phyloP scores from a whole-genome alignment of 2,888 invertebrate species.

The Bellardia pandia region DNA sequence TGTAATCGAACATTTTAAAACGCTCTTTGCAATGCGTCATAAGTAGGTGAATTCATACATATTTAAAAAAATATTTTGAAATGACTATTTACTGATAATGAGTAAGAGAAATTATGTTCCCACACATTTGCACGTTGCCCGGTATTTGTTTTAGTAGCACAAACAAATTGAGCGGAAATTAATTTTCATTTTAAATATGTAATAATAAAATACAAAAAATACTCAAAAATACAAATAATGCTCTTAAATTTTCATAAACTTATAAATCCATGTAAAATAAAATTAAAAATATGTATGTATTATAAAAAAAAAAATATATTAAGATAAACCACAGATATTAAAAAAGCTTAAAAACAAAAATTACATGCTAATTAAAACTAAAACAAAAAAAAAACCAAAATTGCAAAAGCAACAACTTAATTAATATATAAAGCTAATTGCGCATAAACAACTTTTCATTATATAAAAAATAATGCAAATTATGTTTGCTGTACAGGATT shows the following conservation, averaged over 20 bases:
- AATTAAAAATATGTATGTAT: background rate
- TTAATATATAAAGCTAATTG: slow-evolving; percentile 8
- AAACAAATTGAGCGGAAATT: background rate
- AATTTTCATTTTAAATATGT: too few species aligned
- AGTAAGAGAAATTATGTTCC: background rate
- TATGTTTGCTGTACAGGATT: slow-evolving; percentile 66
- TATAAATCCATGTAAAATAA: slow-evolving; percentile 29
- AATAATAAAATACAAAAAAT: background rate
- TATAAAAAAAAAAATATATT: too few species aligned
- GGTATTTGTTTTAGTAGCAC: background rate
- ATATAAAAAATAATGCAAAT: slow-evolving; percentile 17
- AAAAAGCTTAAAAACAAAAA: background rate
- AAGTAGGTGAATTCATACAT: background rate
- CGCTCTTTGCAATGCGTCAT: background rate
- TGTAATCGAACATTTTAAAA: background rate
- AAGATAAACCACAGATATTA: background rate
- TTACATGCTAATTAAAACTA: slow-evolving; percentile 35
- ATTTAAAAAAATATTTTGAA: background rate
- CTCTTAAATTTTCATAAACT: background rate
- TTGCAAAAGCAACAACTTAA: slow-evolving; percentile 27
- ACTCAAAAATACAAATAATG: background rate
- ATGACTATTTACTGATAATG: background rate
- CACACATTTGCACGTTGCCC: background rate
- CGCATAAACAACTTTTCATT: background rate
- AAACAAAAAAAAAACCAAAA: slow-evolving; percentile 9